Conservation (phyloP, 53 echinoderm and acorn worm species). For the Apostichopus leukothele region DNA sequence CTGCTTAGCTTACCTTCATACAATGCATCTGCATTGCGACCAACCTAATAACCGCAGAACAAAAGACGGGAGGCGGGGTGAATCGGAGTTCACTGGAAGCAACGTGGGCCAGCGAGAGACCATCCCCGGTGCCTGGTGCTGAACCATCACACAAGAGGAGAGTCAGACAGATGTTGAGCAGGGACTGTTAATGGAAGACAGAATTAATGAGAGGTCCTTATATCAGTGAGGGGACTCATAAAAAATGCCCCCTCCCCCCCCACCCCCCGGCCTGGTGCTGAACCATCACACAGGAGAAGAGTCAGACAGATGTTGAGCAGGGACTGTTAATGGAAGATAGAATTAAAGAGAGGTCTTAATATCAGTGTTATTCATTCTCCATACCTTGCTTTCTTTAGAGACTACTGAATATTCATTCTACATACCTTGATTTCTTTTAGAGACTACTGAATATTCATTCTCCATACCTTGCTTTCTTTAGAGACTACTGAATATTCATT, state of each 20-base stretch:
- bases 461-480: no score
- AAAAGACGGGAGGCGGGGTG: constrained; percentile 96
- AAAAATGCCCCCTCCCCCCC: no score
- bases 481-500: no score
- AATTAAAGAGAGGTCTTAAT: no score
- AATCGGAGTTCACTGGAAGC: constrained; percentile 80
- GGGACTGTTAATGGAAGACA: constrained; percentile 59
- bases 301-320: constrained; percentile 94
- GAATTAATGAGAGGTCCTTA: no score
- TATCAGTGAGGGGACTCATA: no score
- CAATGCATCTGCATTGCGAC: constrained; percentile 99
- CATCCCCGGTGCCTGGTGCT: constrained; percentile 85
- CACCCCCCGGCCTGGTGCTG: constrained; percentile 64
- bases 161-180: constrained; percentile 93
- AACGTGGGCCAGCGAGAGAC: constrained; percentile 76
- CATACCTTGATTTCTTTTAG: no score
- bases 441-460: no score
- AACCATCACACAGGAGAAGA: constrained; percentile 89
- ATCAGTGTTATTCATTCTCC: no score
- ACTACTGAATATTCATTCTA: no score
- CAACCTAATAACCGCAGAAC: constrained; percentile 81
- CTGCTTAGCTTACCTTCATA: constrained; percentile 74
- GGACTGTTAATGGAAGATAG: constrained; percentile 55
- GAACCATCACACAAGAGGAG: constrained; percentile 94
- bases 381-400: no score